Base-by-base conservation (phyloP, 1,140 invertebrate genomes). In the Drosophila pseudoobscura region DNA sequence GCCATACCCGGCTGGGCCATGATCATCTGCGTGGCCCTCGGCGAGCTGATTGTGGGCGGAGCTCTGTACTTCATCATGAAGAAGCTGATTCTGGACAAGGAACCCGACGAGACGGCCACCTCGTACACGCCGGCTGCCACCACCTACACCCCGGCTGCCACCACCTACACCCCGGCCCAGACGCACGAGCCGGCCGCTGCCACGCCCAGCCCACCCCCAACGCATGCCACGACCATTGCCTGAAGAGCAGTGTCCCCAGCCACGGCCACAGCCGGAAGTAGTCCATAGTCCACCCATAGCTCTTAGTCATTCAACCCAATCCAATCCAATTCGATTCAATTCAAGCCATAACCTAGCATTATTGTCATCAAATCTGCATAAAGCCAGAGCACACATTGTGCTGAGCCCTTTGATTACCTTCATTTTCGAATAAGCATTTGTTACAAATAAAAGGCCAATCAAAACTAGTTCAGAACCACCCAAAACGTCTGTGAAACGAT, bases 1-100 rank as follows among this genome's bases (percentile, higher is more conserved):
- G 93, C 93, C 6, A 93, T 96, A 73, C 95, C 95, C 57, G 95
- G 95, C 0, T 96, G 95, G 95, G 94, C 94, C 0, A 93, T 96
- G 51, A 93, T 95, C 26, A 70, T 95, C 3, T 83, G 96, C 60
- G 92, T 95, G 15, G 95, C 94, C 15, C 87, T 96, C 2, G 93
- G 92, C 17, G 94, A 96, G 92, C 77, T 96, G 11, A 13, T 95
- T 2, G 73, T 94, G 2, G 95, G 95, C 43, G 95, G 92, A 6
- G 92, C 95, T 24, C 76, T 96, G 0, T 96, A 95, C 57, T 90
- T 94, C 0, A 75, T 95, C 2, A 92, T 96, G 92, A 94, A 94
- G 64, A 96, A 95, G 90, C 89, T 94, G 6, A 93, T 96, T 0
- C 79, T 94, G 20, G 91, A 92, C 7, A 92, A 92, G 22, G 75